Percentiles rank a stretch among this genome's conserved stretches.
These are phyloP conservation scores for Botia almorhae DNA, from an alignment of 2,797 vertebrate genomes.

Conservation along the genomic window DNA sequence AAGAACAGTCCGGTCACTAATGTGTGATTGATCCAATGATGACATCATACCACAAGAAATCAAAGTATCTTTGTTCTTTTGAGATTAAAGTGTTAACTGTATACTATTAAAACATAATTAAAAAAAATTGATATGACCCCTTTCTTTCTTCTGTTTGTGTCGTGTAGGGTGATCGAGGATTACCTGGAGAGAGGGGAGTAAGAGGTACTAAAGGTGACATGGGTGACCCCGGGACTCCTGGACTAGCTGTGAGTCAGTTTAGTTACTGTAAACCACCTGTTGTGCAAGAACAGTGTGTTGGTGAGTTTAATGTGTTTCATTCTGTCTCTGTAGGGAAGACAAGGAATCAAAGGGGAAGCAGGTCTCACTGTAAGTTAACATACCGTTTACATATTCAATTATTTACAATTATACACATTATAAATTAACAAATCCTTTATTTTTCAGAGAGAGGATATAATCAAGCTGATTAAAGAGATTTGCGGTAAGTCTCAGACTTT, in stretches of 20 bases:
- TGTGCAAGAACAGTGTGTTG: not conserved
- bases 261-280: conserved; percentile 11
- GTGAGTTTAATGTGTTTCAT: conserved; percentile 3
- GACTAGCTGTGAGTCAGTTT: conserved; percentile 78
- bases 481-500: conserved; percentile 82
- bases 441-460: conserved; percentile 88
- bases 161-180: conserved; percentile 84
- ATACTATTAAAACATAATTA: too few relatives aligned
- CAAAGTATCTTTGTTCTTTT: too few relatives aligned
- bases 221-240: conserved; percentile 84
- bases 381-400: conserved; percentile 1
- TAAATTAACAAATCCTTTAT: conserved; percentile 2
- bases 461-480: conserved; percentile 92
- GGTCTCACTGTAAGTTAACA: conserved; percentile 85
- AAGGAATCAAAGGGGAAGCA: conserved; percentile 84
- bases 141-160: not conserved
- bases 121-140: not conserved
- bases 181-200: conserved; percentile 83
- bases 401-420: not conserved
- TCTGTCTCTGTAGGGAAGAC: conserved; percentile 74
- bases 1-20: not conserved
- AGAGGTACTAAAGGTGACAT: conserved; percentile 85
- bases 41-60: too few relatives aligned
- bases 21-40: too few relatives aligned
- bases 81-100: not conserved